A percentile compares a stretch with the other conserved stretches of the same genome.
Conservation (phyloP, 2,113 vertebrate genomes). For the Coreoperca whiteheadi region DNA sequence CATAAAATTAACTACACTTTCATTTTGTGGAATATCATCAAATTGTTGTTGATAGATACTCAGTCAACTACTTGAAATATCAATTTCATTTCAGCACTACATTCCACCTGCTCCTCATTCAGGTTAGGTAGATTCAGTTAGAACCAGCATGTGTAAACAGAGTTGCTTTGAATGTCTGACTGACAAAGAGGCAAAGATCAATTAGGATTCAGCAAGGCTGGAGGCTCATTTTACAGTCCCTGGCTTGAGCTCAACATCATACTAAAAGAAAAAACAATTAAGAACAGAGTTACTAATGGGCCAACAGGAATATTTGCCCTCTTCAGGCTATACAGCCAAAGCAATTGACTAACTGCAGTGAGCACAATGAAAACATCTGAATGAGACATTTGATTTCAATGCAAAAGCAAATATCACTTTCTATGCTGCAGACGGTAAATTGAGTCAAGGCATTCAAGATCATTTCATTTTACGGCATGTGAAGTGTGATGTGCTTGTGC, state of each 20-base stretch:
- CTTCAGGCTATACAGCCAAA: slow-evolving; percentile 34
- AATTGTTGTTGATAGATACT: not conserved
- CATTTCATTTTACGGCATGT: slow-evolving; percentile 9
- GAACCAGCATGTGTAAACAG: not conserved
- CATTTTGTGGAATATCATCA: not conserved
- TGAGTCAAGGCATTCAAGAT: slow-evolving; percentile 30
- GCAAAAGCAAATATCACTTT: slow-evolving; percentile 34
- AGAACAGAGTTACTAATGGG: slow-evolving; percentile 22
- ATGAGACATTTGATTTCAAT: slow-evolving; percentile 46
- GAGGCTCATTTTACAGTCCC: slow-evolving; percentile 29
- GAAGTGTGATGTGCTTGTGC: slow-evolving; percentile 7
- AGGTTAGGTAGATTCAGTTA: not conserved
- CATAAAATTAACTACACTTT: not conserved
- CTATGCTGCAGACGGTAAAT: slow-evolving; percentile 16
- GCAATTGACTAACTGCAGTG: slow-evolving; percentile 36
- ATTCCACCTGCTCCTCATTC: slow-evolving; percentile 20
- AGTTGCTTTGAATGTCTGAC: not conserved
- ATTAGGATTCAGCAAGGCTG: slow-evolving; percentile 34
- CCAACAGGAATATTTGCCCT: slow-evolving; percentile 12
- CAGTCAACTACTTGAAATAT: not conserved
- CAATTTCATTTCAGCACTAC: slow-evolving; percentile 3
- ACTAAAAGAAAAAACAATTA: slow-evolving; percentile 28
- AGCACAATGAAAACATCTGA: slow-evolving; percentile 27
- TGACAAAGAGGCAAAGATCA: slow-evolving; percentile 27
- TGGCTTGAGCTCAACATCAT: slow-evolving; percentile 40